These are phyloP conservation scores for Drosophila ustulata DNA, from an alignment of 2,888 invertebrate genomes.

Conservation along the genomic window DNA sequence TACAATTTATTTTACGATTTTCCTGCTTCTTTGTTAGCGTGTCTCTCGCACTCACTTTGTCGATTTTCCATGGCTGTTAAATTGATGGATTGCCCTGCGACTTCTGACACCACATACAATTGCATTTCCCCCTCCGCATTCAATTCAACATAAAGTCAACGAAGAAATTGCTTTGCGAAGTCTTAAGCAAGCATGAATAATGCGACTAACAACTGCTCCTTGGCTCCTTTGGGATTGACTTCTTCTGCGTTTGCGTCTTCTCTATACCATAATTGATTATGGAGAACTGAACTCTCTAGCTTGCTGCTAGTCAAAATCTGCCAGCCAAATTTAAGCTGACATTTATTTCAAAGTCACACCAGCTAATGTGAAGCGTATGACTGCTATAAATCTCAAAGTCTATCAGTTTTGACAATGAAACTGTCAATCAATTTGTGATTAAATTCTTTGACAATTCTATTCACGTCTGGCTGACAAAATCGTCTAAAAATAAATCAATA, in stretches of 20 bases:
- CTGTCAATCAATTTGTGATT: conserved; percentile 33
- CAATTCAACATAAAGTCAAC: conserved; percentile 13
- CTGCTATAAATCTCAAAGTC: background rate
- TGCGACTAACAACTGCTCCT: conserved; percentile 40
- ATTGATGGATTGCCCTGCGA: conserved; percentile 84
- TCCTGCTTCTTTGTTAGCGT: conserved; percentile 45
- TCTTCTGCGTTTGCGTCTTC: background rate
- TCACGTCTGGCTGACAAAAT: background rate
- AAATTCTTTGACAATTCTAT: background rate
- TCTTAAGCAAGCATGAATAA: conserved; percentile 65
- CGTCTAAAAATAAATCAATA: background rate
- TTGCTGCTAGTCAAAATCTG: conserved; percentile 7
- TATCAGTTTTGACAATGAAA: conserved; percentile 3
- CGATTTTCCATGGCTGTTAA: conserved; percentile 76
- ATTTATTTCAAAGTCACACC: conserved; percentile 45
- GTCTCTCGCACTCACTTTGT: conserved; percentile 12
- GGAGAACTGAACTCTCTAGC: background rate
- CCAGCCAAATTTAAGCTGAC: conserved; percentile 20
- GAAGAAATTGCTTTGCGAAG: conserved; percentile 32
- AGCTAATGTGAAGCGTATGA: conserved; percentile 40
- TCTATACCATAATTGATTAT: conserved; percentile 7
- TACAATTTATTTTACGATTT: conserved; percentile 67
- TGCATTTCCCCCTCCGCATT: conserved; percentile 21
- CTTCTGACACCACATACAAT: conserved; percentile 80
- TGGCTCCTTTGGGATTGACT: conserved; percentile 22